Conservation (phyloP, 2,113 vertebrate species). For the Rhea americana region DNA sequence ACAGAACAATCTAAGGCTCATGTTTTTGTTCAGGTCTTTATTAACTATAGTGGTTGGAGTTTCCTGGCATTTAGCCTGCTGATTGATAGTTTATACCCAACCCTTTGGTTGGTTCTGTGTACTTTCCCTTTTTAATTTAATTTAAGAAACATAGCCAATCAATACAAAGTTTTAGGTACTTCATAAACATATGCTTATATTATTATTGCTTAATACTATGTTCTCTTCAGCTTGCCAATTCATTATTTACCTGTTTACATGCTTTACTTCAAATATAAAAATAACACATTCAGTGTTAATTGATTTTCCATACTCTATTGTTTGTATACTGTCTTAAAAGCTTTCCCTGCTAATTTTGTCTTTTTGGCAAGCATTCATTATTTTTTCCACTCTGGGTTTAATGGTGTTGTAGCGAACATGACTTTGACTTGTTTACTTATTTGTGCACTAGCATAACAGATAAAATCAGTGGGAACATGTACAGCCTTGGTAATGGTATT, state of each 20-base stretch:
- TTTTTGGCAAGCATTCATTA: constrained; percentile 69
- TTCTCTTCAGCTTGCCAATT: constrained; percentile 32
- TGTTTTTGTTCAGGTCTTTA: constrained; percentile 50
- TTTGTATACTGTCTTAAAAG: constrained; percentile 66
- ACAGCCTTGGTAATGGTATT: constrained; percentile 46
- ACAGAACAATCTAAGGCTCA: constrained; percentile 32
- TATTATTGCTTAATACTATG: not conserved
- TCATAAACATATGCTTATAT: constrained; percentile 17
- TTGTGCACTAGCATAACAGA: constrained; percentile 64
- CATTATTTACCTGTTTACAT: constrained; percentile 54
- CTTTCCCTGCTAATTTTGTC: constrained; percentile 64
- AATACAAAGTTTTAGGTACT: constrained; percentile 11
- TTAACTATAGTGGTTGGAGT: constrained; percentile 50
- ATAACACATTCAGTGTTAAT: constrained; percentile 68
- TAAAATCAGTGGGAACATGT: constrained; percentile 64
- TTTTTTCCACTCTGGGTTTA: constrained; percentile 67
- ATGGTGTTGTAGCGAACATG: constrained; percentile 45
- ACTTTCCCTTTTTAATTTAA: constrained; percentile 57
- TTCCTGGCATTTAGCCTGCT: constrained; percentile 44
- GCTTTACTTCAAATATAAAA: constrained; percentile 58
- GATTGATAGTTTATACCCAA: constrained; percentile 55
- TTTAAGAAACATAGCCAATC: constrained; percentile 14
- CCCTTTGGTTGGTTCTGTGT: constrained; percentile 37
- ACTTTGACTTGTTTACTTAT: constrained; percentile 71
- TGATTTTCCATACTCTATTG: constrained; percentile 73